Evolutionary conservation across 2,888 invertebrate species (phyloP).

Genomic region (Atethmia centrago): DNA sequence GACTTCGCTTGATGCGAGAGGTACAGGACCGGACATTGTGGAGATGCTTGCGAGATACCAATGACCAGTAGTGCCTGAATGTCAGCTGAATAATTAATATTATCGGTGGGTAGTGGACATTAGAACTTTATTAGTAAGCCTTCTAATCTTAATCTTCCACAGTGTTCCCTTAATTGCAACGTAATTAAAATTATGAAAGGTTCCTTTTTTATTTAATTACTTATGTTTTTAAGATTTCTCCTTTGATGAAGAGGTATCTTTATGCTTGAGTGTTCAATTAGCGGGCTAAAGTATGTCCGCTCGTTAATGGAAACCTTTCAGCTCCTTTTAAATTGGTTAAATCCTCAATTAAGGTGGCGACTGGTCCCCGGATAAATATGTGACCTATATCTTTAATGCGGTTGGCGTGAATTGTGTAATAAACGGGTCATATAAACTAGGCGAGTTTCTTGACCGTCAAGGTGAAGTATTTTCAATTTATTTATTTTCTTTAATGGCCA

Average conservation of each 20-base stretch:
- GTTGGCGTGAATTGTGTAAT: not conserved
- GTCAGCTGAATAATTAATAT: too few species aligned
- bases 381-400: not conserved
- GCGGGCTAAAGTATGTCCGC: slow-evolving; percentile 25
- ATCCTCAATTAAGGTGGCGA: slow-evolving; percentile 1
- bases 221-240: slow-evolving; percentile 53
- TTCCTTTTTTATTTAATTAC: slow-evolving; percentile 58
- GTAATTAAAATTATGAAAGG: slow-evolving; percentile 66
- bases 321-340: slow-evolving; percentile 10
- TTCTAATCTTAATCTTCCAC: slow-evolving; percentile 22
- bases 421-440: not conserved
- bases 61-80: too few species aligned
- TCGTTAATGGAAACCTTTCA: slow-evolving; percentile 32
- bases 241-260: slow-evolving; percentile 40
- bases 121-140: too few species aligned
- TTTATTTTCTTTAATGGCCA: too few species aligned
- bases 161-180: slow-evolving; percentile 60
- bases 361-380: not conserved
- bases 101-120: too few species aligned
- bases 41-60: too few species aligned
- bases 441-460: not conserved
- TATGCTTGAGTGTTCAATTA: slow-evolving; percentile 43
- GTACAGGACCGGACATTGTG: too few species aligned
- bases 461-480: too few species aligned
- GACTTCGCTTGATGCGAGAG: too few species aligned